Base-by-base conservation (phyloP, 2,113 vertebrate species). In the Larimichthys polyactis region DNA sequence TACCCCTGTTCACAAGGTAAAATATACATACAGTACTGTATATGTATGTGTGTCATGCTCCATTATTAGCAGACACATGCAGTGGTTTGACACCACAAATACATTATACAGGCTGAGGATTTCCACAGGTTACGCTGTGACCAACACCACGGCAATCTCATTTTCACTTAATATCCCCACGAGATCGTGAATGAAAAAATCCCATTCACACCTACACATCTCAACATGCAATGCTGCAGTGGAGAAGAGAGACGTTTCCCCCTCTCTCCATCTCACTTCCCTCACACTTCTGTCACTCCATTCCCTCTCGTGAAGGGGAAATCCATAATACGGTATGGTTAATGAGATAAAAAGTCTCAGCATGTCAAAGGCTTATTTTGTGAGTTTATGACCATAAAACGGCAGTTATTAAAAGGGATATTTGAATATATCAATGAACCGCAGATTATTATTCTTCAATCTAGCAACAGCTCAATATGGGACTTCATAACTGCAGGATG, bases 161-260 rank as follows among this genome's bases (percentile, higher is more conserved):
- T 71, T 84, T 84, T 84, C 67, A 75, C 78, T 60, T 75, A 20
- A 55, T 57, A 81, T 74, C 75, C 81, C 71, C 79, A 55, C 2
- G 16, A 64, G 64, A 49, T 71, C 62, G 9, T 6, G 54, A 66
- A 85, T 63, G 70, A 83, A 73, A 70, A 73, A 87, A 87, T 81
- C 80, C 73, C 44, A 83, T 90, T 89, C 77, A 82, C 88, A 85
- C 88, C 71, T 24, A 60, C 81, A 4, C 68, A 63, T n/a, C 32
- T 82, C 51, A 40, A 71, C 44, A 69, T 66, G 73, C 60, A 71
- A 68, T 65, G 44, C 20, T 11, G 58, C 59, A 8, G 36, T 16
- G 65, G 32, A 58, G 40, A 17, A 71, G 64, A 72, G 20, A 71
- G 64, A 72, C 82, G 82, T 75, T 79, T 71, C 59, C 74, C 64